Evolutionary conservation across 1,140 invertebrate species (phyloP), one percentile per base, ranked within the genome.

Genomic region (Bombyx mandarina): DNA sequence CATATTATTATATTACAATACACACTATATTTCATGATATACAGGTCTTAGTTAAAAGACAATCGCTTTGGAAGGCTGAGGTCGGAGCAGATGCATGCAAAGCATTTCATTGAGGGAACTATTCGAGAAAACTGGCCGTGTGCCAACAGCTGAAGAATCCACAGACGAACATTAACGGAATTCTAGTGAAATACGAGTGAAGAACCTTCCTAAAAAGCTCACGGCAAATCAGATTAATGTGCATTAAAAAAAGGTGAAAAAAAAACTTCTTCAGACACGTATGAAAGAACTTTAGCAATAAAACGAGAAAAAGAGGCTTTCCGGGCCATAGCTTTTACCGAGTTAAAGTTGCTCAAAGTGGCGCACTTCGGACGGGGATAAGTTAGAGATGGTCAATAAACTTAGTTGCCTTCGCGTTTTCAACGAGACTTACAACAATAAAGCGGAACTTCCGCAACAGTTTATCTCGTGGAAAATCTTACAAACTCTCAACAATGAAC

Each of bases 261-360:
- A 3, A 26, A 57, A 64, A 71, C 61, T 78, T 72, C 61, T 59
- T 62, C 63, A 69, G 66, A 69, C 69, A 79, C 72, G 75, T 79
- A 76, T 79, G 69, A 77, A 69, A 70, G 66, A 83, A 81, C 65
- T 83, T 83, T 77, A 62, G 70, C 73, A 84, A 84, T 84, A 84
- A 82, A 84, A 81, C 60, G 69, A 64, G 67, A 74, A 79, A 82
- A 80, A 75, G 73, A 70, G 71, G 72, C 73, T 75, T 69, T 68
- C 61, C 66, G 66, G 67, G 62, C 68, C 67, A 67, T 71, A 73
- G 78, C 81, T 76, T 76, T 81, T 76, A 77, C 67, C 62, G 61
- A 81, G 76, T 76, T 79, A 75, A 74, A 79, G 68, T 80, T 82
- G 66, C 65, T 77, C 73, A 79, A 82, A 84, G 76, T 73, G 71